Percentiles rank a stretch among this genome's conserved stretches.
phyloP scores from a whole-genome alignment of 2,113 vertebrate genomes.

The Apodemus sylvaticus region DNA sequence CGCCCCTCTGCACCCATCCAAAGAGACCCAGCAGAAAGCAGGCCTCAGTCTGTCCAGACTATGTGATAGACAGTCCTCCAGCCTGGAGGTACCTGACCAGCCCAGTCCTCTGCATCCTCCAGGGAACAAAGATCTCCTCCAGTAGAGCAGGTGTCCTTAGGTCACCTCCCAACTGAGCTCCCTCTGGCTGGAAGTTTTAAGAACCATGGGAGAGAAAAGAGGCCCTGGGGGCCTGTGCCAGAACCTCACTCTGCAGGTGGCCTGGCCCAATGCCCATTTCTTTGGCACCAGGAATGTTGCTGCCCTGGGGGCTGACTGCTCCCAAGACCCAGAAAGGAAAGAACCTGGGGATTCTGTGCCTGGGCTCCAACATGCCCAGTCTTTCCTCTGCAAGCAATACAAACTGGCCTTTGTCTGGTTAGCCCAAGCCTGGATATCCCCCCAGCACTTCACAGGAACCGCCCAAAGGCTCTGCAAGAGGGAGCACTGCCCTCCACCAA shows the following conservation, averaged over 20 bases:
- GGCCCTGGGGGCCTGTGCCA: neutral
- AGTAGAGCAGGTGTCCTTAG: slow-evolving; percentile 60
- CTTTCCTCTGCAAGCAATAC: too few species aligned
- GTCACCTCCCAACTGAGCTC: slow-evolving; percentile 60
- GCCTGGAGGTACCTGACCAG: slow-evolving; percentile 44
- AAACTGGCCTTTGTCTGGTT: neutral
- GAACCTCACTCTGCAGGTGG: slow-evolving; percentile 32
- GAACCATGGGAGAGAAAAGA: neutral
- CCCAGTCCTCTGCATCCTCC: neutral
- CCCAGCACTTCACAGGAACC: neutral
- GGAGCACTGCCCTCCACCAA: neutral
- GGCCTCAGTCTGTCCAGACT: neutral
- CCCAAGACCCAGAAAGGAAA: neutral
- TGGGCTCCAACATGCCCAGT: fast-evolving
- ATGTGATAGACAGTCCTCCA: neutral
- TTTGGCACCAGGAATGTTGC: neutral
- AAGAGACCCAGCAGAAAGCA: neutral
- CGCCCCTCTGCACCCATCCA: neutral
- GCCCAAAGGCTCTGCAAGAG: fast-evolving
- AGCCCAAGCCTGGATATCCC: neutral
- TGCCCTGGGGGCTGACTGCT: neutral
- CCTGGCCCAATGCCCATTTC: neutral
- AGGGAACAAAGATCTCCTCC: slow-evolving; percentile 71
- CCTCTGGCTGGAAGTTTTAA: neutral
- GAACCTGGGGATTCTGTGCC: neutral